Evolutionary conservation across 2,113 vertebrate species (phyloP).

Genomic region (Zeus faber): DNA sequence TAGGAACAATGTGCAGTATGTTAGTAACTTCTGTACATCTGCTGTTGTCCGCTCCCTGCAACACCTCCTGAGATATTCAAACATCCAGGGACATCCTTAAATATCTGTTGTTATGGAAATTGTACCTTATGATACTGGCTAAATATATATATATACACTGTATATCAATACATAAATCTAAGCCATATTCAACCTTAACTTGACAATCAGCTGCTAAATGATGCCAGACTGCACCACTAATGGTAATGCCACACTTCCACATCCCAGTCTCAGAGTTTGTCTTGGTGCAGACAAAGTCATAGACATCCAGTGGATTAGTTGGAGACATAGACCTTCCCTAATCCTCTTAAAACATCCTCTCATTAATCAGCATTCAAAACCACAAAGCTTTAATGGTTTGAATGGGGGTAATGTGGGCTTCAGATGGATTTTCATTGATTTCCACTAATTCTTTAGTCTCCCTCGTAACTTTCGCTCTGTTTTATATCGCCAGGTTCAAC

Average conservation of each 20-base stretch:
- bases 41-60: too few species aligned
- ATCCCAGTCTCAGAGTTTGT: constrained; percentile 12
- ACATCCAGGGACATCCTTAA: too few species aligned
- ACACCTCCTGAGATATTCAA: too few species aligned
- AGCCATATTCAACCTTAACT: too few species aligned
- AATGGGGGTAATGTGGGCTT: constrained; percentile 16
- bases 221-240: too few species aligned
- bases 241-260: not conserved
- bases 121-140: too few species aligned
- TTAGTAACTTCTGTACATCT: too few species aligned
- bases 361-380: constrained; percentile 24
- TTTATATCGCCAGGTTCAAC: constrained; percentile 47
- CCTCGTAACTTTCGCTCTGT: constrained; percentile 28
- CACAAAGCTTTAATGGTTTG: not conserved
- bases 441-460: constrained; percentile 5
- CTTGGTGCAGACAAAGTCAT: constrained; percentile 27
- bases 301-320: constrained; percentile 28
- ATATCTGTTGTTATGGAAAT: too few species aligned
- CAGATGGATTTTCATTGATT: constrained; percentile 3
- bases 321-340: constrained; percentile 30
- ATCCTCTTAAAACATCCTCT: constrained; percentile 40
- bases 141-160: too few species aligned
- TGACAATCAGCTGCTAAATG: too few species aligned
- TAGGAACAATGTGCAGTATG: too few species aligned
- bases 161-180: too few species aligned